Evolutionary conservation across 2,888 invertebrate species (phyloP).

Genomic region (Meganola albula): DNA sequence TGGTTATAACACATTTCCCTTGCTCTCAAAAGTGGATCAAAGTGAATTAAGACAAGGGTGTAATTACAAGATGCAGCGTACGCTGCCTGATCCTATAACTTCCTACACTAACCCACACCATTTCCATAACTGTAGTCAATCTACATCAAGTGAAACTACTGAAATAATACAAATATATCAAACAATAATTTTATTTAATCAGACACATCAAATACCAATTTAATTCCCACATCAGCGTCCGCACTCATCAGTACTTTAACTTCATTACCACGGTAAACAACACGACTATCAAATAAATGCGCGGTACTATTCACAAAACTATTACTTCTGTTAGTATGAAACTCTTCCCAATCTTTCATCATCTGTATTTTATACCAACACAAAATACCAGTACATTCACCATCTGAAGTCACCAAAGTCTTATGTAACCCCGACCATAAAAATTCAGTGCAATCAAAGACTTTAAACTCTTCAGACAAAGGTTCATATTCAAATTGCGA

Average conservation of each 20-base stretch:
- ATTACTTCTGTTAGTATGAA: conserved; percentile 16
- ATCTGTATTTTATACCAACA: conserved; percentile 24
- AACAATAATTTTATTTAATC: too few relatives aligned
- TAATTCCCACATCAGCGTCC: conserved; percentile 11
- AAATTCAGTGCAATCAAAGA: conserved; percentile 4
- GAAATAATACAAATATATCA: neutral
- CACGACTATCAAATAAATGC: conserved; percentile 6
- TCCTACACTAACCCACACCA: too few relatives aligned
- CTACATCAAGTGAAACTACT: neutral
- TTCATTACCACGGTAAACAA: conserved; percentile 11
- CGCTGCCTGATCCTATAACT: too few relatives aligned
- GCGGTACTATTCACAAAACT: conserved; percentile 21
- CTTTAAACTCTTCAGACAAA: conserved; percentile 11
- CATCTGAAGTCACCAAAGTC: conserved; percentile 2
- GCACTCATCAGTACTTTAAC: conserved; percentile 13
- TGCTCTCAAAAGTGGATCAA: too few relatives aligned
- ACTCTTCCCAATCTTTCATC: conserved; percentile 12
- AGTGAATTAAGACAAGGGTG: too few relatives aligned
- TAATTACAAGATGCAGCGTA: too few relatives aligned
- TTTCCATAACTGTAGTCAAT: neutral
- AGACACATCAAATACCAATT: conserved; percentile 15
- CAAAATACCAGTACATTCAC: conserved; percentile 17
- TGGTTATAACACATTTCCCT: too few relatives aligned
- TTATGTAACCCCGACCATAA: too few relatives aligned
- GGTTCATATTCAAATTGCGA: conserved; percentile 7